phyloP scores from a whole-genome alignment of 35 echinoderm and acorn worm species.

The Amphiura filiformis region DNA sequence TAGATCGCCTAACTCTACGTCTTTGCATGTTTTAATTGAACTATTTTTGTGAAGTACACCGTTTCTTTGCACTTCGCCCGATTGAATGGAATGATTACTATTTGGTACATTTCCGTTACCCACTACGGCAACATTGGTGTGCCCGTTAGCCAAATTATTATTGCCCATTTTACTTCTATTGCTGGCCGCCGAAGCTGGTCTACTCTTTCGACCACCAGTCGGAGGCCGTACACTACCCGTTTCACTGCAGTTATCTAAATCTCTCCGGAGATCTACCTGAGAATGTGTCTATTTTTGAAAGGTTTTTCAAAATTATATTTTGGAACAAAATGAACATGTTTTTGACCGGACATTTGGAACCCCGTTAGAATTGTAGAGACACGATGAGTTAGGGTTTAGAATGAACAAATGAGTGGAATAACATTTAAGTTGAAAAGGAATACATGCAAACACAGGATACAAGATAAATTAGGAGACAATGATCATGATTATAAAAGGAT shows the following conservation, averaged over 20 bases:
- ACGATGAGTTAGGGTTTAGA: no score
- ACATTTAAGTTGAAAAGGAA: no score
- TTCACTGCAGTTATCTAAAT: constrained; percentile 22
- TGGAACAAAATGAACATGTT: no score
- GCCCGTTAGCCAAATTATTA: neutral
- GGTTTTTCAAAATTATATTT: neutral
- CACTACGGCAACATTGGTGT: neutral
- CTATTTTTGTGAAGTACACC: neutral
- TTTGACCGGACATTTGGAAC: no score
- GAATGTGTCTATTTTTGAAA: constrained; percentile 44
- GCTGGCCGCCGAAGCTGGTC: neutral
- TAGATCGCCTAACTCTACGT: constrained; percentile 49
- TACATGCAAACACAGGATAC: no score
- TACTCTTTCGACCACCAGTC: neutral
- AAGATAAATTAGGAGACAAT: no score
- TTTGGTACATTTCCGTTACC: neutral
- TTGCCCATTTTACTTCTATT: neutral
- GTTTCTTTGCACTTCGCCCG: neutral
- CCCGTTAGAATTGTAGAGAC: no score
- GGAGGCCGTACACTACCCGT: neutral
- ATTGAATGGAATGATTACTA: neutral
- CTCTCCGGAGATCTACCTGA: constrained; percentile 54
- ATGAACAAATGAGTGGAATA: no score
- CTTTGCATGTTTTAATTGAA: neutral
- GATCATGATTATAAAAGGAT: no score